These are phyloP conservation scores for Endomychus coccineus DNA, from an alignment of 2,888 invertebrate species.

Conservation along the genomic window DNA sequence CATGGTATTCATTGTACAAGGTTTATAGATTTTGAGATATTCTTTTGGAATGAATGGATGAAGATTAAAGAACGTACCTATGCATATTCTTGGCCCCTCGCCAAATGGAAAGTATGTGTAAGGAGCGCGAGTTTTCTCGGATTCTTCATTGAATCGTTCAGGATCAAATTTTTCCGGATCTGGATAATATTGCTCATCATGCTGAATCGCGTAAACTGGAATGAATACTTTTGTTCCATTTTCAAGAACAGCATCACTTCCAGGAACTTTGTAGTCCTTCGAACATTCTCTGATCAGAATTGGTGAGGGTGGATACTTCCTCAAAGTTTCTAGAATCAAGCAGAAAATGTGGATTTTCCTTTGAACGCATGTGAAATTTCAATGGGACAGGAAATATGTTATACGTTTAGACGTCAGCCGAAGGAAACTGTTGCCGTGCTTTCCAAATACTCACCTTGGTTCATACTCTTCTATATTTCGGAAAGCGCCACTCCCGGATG, in stretches of 20 bases:
- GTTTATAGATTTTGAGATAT: no score
- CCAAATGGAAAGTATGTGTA: conserved; percentile 23
- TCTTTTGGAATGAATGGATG: no score
- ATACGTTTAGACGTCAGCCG: no score
- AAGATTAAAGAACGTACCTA: conserved; percentile 25
- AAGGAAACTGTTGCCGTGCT: no score
- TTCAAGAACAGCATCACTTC: conserved; percentile 30
- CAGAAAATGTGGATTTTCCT: background rate
- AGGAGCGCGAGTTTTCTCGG: conserved; percentile 11
- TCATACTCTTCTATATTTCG: no score
- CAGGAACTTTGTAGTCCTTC: conserved; percentile 30
- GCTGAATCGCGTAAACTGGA: conserved; percentile 31
- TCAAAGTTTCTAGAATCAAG: conserved; percentile 34
- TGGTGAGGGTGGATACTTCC: conserved; percentile 35
- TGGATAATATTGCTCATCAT: conserved; percentile 33
- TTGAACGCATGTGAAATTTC: background rate
- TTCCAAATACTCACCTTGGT: no score
- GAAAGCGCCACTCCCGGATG: no score
- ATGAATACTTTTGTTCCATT: conserved; percentile 31
- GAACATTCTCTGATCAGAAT: conserved; percentile 23
- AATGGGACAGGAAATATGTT: no score
- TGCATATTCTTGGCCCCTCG: conserved; percentile 25
- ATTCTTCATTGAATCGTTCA: conserved; percentile 25
- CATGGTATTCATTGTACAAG: no score
- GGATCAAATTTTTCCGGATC: conserved; percentile 27